phyloP scores from a whole-genome alignment of 2,113 vertebrate genomes.

The Etia nguti region DNA sequence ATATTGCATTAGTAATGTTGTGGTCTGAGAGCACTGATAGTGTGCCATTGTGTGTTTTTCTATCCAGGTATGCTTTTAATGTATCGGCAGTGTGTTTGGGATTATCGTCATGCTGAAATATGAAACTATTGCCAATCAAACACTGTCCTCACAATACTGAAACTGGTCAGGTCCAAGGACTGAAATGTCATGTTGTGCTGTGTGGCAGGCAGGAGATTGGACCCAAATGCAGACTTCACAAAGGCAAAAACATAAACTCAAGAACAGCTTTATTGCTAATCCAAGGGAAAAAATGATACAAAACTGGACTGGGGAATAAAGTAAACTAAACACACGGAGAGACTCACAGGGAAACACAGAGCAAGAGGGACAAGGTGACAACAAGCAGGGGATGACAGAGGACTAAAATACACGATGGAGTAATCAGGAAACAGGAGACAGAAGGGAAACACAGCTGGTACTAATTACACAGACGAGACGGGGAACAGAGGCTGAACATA shows the following conservation, averaged over 20 bases:
- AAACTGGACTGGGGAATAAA: neutral
- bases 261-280: neutral
- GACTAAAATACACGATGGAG: neutral
- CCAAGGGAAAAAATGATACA: neutral
- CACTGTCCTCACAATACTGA: neutral
- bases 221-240: neutral
- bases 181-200: neutral
- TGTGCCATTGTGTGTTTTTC: neutral
- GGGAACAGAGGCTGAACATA: neutral
- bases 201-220: neutral
- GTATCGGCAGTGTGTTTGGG: too few relatives aligned
- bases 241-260: neutral
- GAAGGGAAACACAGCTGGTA: neutral
- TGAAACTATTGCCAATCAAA: neutral
- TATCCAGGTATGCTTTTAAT: neutral
- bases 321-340: fast-evolving
- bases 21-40: neutral
- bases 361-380: fast-evolving
- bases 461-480: neutral
- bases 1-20: fast-evolving
- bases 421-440: neutral
- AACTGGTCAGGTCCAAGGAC: neutral
- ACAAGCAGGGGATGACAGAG: neutral
- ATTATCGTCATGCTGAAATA: fast-evolving
- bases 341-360: fast-evolving